A percentile compares a stretch with the other conserved stretches of the same genome.
phyloP scores from a whole-genome alignment of 2,888 invertebrate species.

The Dyspetes luteomarginatus region DNA sequence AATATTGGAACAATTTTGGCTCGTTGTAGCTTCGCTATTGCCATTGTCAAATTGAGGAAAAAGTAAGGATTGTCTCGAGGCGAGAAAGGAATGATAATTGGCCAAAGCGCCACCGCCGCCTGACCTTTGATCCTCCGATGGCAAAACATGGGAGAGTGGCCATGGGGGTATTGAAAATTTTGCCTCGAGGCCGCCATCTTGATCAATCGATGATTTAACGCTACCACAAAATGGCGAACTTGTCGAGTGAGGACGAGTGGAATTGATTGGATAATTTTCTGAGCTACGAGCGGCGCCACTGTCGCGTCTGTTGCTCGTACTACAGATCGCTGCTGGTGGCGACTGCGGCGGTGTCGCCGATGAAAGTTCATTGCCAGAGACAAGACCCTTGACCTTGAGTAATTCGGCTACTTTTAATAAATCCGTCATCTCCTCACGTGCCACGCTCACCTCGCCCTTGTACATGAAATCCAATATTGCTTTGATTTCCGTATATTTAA shows the following conservation, averaged over 20 bases:
- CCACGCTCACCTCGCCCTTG: conserved; percentile 95
- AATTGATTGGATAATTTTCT: conserved; percentile 57
- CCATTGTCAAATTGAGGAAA: conserved; percentile 33
- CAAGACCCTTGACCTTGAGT: conserved; percentile 87
- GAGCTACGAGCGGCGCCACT: conserved; percentile 61
- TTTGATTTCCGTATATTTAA: conserved; percentile 88
- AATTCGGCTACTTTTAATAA: conserved; percentile 86
- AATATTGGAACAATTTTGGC: too few relatives aligned
- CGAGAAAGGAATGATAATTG: conserved; percentile 15
- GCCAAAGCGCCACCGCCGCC: conserved; percentile 17
- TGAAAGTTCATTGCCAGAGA: conserved; percentile 79
- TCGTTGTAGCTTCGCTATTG: not conserved
- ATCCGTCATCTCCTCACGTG: conserved; percentile 89
- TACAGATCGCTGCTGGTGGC: conserved; percentile 46
- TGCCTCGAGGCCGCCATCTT: conserved; percentile 48
- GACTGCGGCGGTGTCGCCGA: conserved; percentile 70
- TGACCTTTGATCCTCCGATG: conserved; percentile 81
- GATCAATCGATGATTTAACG: conserved; percentile 73
- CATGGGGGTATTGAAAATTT: conserved; percentile 82
- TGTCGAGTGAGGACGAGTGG: conserved; percentile 84
- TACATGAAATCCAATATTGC: conserved; percentile 97
- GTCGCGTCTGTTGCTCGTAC: conserved; percentile 66
- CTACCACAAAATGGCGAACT: conserved; percentile 68
- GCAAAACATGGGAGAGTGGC: conserved; percentile 83
- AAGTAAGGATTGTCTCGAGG: conserved; percentile 1